Evolutionary conservation across 2,888 invertebrate species (phyloP).

Genomic region (Campopleginae sp.): DNA sequence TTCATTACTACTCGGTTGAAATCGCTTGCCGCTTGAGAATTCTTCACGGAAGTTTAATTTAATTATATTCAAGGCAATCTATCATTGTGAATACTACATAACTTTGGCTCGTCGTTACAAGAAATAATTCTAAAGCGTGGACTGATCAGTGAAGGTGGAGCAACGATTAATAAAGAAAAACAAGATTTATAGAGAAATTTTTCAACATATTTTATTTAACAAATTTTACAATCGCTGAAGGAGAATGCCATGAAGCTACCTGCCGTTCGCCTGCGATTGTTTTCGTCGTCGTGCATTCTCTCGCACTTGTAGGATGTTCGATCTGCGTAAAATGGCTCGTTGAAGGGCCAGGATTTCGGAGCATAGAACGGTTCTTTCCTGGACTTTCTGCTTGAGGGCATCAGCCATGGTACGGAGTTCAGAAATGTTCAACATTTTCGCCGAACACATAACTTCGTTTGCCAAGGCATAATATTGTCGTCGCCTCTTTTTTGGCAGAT

Average conservation of each 20-base stretch:
- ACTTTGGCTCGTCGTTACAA: neutral
- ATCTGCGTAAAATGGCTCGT: neutral
- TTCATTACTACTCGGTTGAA: no score
- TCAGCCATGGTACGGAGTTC: constrained; percentile 24
- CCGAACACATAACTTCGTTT: constrained; percentile 5
- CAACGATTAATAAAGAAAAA: constrained; percentile 5
- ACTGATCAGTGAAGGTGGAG: neutral
- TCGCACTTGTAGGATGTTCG: neutral
- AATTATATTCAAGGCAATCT: no score
- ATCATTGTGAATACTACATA: neutral
- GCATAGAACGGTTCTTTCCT: neutral
- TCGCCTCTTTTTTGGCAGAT: neutral
- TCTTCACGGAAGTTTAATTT: no score
- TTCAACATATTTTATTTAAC: constrained; percentile 48
- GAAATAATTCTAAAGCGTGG: neutral
- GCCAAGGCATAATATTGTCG: neutral
- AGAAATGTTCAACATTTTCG: neutral
- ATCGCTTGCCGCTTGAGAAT: no score
- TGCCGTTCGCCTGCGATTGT: neutral
- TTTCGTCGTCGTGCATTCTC: neutral
- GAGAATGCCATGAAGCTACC: neutral
- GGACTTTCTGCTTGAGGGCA: neutral
- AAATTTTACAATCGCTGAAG: constrained; percentile 21
- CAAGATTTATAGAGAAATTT: constrained; percentile 44
- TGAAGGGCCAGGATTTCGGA: constrained; percentile 11